Conservation (phyloP, 2,888 invertebrate species). For the Hemithea aestivaria region DNA sequence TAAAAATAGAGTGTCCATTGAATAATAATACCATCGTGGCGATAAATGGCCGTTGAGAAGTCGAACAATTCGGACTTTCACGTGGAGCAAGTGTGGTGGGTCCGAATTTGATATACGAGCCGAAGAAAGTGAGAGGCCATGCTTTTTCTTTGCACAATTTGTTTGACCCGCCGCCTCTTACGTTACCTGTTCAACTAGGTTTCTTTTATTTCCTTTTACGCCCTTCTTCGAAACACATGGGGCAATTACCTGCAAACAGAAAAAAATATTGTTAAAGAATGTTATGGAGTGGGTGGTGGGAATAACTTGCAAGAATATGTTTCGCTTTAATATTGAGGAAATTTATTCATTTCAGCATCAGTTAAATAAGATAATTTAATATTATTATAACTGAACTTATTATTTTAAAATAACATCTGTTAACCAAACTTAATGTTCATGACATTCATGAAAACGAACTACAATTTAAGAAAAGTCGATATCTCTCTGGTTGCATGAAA, state of each 20-base stretch:
- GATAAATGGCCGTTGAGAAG: constrained; percentile 46
- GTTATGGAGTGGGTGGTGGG: constrained; percentile 15
- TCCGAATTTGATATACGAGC: constrained; percentile 51
- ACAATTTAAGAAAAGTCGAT: too few relatives aligned
- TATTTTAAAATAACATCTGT: too few relatives aligned
- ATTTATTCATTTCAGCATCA: too few relatives aligned
- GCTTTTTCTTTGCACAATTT: constrained; percentile 67
- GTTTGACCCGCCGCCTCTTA: constrained; percentile 41
- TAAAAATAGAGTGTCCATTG: too few relatives aligned
- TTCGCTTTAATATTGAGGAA: constrained; percentile 3
- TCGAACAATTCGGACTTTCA: constrained; percentile 65
- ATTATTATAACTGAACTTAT: too few relatives aligned
- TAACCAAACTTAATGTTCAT: too few relatives aligned
- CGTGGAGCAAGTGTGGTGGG: constrained; percentile 41
- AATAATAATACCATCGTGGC: too few relatives aligned
- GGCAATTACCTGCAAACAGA: constrained; percentile 45
- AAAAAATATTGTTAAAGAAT: constrained; percentile 29
- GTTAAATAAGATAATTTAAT: too few relatives aligned
- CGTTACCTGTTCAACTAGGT: constrained; percentile 20
- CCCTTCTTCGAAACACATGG: constrained; percentile 18
- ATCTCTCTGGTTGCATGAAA: too few relatives aligned
- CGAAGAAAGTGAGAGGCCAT: constrained; percentile 68
- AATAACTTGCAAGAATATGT: constrained; percentile 3
- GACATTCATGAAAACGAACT: too few relatives aligned
- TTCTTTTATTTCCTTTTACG: constrained; percentile 18